Conservation (phyloP, 2,888 invertebrate species). For the Platycheirus rosarum region DNA sequence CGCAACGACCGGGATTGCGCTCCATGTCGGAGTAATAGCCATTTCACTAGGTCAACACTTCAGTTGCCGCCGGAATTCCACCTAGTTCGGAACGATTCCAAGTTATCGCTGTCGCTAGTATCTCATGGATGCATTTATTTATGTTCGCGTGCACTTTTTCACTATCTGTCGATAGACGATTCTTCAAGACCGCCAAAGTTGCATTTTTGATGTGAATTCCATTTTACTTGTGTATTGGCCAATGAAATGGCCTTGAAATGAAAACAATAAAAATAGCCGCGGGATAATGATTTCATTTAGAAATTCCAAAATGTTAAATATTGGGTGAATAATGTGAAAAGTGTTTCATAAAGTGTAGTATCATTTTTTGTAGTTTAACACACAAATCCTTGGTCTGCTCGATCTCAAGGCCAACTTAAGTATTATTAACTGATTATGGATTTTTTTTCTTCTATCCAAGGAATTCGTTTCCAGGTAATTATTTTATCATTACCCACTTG, state of each 20-base stretch:
- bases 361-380: background rate
- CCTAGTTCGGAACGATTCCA: slow-evolving; percentile 51
- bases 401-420: slow-evolving; percentile 31
- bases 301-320: no score
- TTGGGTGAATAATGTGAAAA: slow-evolving; percentile 15
- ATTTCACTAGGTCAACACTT: slow-evolving; percentile 70
- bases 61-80: slow-evolving; percentile 69
- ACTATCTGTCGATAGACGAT: background rate
- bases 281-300: no score
- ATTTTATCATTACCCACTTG: slow-evolving; percentile 33
- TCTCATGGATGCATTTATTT: slow-evolving; percentile 3
- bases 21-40: slow-evolving; percentile 55
- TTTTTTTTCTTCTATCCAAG: slow-evolving; percentile 46
- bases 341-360: background rate
- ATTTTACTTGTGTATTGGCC: background rate
- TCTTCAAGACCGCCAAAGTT: slow-evolving; percentile 10
- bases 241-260: slow-evolving; percentile 3
- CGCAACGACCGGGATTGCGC: slow-evolving; percentile 63
- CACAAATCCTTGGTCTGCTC: slow-evolving; percentile 5
- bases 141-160: slow-evolving; percentile 17
- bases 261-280: background rate
- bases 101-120: slow-evolving; percentile 8
- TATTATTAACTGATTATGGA: slow-evolving; percentile 57
- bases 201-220: background rate
- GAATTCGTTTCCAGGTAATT: slow-evolving; percentile 68